phyloP scores from a whole-genome alignment of 1,140 invertebrate species.

The Tribolium madens region DNA sequence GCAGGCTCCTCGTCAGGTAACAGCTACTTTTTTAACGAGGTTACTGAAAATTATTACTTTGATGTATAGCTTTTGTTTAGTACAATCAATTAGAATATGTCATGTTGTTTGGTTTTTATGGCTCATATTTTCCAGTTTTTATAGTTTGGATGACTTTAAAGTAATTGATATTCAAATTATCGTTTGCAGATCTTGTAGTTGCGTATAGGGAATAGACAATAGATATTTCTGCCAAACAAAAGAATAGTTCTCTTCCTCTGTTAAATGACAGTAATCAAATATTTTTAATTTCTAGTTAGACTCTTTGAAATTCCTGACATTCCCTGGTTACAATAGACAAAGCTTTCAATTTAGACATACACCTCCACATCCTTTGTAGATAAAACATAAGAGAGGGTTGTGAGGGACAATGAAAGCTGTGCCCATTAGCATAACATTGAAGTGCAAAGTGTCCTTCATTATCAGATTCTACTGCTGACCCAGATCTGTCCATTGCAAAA shows the following conservation, averaged over 20 bases:
- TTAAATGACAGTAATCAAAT: not conserved
- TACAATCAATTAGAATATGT: not conserved
- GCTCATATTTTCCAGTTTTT: not conserved
- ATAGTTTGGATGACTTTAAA: not conserved
- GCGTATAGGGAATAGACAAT: not conserved
- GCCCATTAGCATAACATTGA: not conserved
- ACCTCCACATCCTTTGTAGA: not conserved
- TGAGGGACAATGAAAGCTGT: not conserved
- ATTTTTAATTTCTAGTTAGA: not conserved
- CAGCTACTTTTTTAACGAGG: not conserved
- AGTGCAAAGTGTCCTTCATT: constrained; percentile 1
- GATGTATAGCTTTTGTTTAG: not conserved
- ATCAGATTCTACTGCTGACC: constrained; percentile 3
- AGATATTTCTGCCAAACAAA: not conserved
- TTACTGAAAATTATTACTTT: not conserved
- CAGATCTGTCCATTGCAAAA: not conserved
- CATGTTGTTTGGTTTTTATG: not conserved
- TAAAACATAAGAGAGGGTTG: not conserved
- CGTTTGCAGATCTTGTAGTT: no score
- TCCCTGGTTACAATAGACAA: not conserved
- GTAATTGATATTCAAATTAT: no score
- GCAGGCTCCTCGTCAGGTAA: not conserved
- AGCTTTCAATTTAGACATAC: not conserved
- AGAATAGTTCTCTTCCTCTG: not conserved
- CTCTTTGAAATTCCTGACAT: not conserved